These are phyloP conservation scores for Apodemia zela DNA, from an alignment of 2,888 invertebrate genomes.

Conservation along the genomic window DNA sequence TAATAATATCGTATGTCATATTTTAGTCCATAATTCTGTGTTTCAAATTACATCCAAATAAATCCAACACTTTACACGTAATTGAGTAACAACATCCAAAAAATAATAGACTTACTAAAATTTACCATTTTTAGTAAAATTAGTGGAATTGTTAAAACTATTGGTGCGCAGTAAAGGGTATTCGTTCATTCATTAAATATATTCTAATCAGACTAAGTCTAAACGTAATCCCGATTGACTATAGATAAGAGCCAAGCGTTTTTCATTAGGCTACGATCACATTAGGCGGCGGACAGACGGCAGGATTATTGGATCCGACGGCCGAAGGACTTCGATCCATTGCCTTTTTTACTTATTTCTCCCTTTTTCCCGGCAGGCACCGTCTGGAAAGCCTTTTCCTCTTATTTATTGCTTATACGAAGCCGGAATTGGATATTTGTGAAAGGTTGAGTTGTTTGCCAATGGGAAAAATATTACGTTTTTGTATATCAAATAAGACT, in stretches of 20 bases:
- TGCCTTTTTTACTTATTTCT: conserved; percentile 58
- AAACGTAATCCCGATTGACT: conserved; percentile 33
- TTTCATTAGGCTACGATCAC: conserved; percentile 80
- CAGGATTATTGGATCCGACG: conserved; percentile 79
- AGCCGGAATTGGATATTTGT: conserved; percentile 77
- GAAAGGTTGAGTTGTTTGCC: conserved; percentile 66
- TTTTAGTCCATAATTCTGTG: too few relatives aligned
- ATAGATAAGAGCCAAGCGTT: conserved; percentile 52
- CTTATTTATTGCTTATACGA: conserved; percentile 80
- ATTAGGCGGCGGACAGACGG: conserved; percentile 78
- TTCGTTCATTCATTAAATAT: too few relatives aligned
- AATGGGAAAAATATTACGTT: conserved; percentile 58
- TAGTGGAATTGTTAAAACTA: too few relatives aligned
- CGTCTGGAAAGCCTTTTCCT: conserved; percentile 78
- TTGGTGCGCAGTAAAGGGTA: too few relatives aligned
- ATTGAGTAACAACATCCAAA: too few relatives aligned
- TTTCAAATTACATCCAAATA: too few relatives aligned
- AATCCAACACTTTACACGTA: too few relatives aligned
- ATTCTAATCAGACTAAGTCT: conserved; percentile 2
- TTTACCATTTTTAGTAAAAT: too few relatives aligned
- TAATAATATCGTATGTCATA: too few relatives aligned
- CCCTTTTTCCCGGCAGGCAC: conserved; percentile 49
- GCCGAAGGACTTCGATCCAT: conserved; percentile 77
- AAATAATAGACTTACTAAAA: too few relatives aligned
- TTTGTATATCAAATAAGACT: conserved; percentile 38